Evolutionary conservation across 2,888 invertebrate species (phyloP).

Genomic region (Leistus spinibarbis): DNA sequence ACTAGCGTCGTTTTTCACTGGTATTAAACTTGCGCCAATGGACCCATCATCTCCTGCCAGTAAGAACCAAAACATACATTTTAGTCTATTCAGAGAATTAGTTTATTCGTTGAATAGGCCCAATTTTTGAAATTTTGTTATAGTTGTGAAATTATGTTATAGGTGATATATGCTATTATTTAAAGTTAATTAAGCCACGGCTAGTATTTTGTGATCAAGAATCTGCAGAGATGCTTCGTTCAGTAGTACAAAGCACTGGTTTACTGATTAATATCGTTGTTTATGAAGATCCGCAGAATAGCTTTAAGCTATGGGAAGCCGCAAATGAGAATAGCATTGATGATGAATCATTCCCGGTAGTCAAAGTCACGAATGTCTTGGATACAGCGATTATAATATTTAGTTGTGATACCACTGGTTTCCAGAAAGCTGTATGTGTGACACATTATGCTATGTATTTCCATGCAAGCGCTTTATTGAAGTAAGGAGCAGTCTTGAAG

Average conservation of each 20-base stretch:
- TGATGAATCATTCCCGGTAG: too few relatives aligned
- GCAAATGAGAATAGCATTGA: too few relatives aligned
- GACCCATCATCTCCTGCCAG: constrained; percentile 45
- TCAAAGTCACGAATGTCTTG: background rate
- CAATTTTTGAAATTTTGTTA: background rate
- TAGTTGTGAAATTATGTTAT: background rate
- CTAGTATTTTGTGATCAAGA: constrained; percentile 49
- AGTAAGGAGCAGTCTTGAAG: too few relatives aligned
- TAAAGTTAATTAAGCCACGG: constrained; percentile 48
- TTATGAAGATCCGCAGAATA: too few relatives aligned
- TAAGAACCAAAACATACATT: too few relatives aligned
- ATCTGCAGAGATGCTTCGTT: too few relatives aligned
- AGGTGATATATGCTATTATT: constrained; percentile 46
- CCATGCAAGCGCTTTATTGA: too few relatives aligned
- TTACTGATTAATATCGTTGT: too few relatives aligned
- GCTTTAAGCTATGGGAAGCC: too few relatives aligned
- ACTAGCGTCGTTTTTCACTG: constrained; percentile 59
- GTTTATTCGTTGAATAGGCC: too few relatives aligned
- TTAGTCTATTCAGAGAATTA: too few relatives aligned
- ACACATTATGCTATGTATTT: constrained; percentile 39
- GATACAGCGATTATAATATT: constrained; percentile 29
- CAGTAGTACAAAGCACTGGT: too few relatives aligned
- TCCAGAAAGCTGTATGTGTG: constrained; percentile 41
- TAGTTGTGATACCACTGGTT: constrained; percentile 42
- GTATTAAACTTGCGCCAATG: constrained; percentile 50